Evolutionary conservation across 37 sponge, comb jelly and placozoan species (phyloP).

Genomic region (Ephydatia muelleri): DNA sequence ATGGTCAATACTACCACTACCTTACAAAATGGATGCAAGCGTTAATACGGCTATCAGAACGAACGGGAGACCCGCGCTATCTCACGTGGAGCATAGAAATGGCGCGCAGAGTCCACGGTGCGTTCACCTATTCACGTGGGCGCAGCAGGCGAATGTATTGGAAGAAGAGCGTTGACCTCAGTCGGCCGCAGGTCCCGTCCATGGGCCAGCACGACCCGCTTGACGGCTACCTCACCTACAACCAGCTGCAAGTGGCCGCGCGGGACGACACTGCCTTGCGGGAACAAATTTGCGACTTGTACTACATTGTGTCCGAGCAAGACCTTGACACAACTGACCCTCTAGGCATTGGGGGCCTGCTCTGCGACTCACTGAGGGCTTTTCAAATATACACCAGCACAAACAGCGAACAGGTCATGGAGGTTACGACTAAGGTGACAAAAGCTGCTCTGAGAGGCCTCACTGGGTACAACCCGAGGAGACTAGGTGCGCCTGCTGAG

Average conservation of each 20-base stretch:
- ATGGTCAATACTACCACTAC: slow-evolving; percentile 15
- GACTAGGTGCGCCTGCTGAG: neutral
- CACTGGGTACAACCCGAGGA: neutral
- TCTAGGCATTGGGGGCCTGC: slow-evolving; percentile 6
- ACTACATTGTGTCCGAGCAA: neutral
- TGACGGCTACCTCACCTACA: slow-evolving; percentile 10
- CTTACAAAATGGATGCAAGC: slow-evolving; percentile 31
- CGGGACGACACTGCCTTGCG: neutral
- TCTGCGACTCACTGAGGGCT: neutral
- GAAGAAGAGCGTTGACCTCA: slow-evolving; percentile 22
- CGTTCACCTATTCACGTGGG: slow-evolving; percentile 1
- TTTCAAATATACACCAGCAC: slow-evolving; percentile 10
- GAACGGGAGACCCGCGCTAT: neutral
- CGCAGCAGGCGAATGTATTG: slow-evolving; percentile 4
- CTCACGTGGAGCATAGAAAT: neutral
- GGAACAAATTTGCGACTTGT: neutral
- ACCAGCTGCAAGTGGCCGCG: slow-evolving; percentile 3
- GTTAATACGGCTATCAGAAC: neutral
- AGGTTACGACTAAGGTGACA: neutral
- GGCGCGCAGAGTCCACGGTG: neutral
- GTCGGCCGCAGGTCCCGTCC: slow-evolving; percentile 15
- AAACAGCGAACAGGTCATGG: neutral
- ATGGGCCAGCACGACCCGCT: slow-evolving; percentile 26
- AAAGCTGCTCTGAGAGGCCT: neutral
- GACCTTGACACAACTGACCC: slow-evolving; percentile 12